Base-by-base conservation (phyloP, 2,113 vertebrate species). In the Bambusicola thoracicus region DNA sequence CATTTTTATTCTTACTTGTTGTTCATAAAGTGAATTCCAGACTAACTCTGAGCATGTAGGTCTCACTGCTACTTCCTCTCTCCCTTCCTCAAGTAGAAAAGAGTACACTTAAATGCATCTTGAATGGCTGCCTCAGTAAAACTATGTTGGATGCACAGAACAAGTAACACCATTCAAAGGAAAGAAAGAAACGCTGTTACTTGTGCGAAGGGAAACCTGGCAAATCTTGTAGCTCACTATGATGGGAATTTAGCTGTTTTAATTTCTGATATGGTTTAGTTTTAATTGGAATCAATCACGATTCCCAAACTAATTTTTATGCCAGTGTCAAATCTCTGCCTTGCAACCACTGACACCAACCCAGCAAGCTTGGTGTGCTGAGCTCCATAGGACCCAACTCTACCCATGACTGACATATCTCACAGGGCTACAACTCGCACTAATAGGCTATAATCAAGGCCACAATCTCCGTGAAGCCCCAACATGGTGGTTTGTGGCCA, bases 271-370 rank as follows among this genome's bases (percentile, higher is more conserved):
- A 41, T 49, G 48, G 63, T 38, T 87, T 81, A 85, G 85, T 82
- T 83, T 92, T 80, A 85, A 96, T 75, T 93, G 85, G 43, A 88
- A 53, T 17, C 51, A 53, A 44, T 92, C 90, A 68, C 40, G 82
- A 92, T 89, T 76, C 30, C 36, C 36, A 87, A 85, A 68, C 74
- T 84, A 66, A 53, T 79, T 89, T 76, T 87, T 66, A 49, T 73
- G 69, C 67, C 44, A 69, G 44, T 44, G 16, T 86, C 43, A 87
- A 89, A 93, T 19, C 67, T 44, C 51, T 58, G 70, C 70, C 61
- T 80, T 16, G n/a, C 25, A 66, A 82, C 36, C 63, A 36, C 19
- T 5, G 41, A 38, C 59, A 87, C 44, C 66, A 82, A 67, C 30
- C 0, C 2, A 63, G 59, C 43, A 13, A 40, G 48, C 53, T 85